Base-by-base conservation (phyloP, 2,797 vertebrate genomes). In the Accipiter minullus region DNA sequence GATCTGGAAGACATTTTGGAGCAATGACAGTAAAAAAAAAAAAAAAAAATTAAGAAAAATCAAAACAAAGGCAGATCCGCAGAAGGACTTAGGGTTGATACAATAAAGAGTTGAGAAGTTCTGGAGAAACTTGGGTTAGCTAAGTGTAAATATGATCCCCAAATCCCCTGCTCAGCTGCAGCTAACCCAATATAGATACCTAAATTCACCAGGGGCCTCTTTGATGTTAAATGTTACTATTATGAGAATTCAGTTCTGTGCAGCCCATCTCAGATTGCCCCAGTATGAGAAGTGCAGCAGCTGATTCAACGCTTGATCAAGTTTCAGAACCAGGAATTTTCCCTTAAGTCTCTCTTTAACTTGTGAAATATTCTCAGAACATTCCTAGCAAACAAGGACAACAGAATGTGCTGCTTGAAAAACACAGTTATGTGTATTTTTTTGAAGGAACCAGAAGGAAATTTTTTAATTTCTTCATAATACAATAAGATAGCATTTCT, bases 321-420 rank as follows among this genome's bases (percentile, higher is more conserved):
- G 52, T 92, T 96, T 93, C 94, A 93, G 62, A 93, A 96, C 79
- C 2, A 81, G 23, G 80, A 75, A 42, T 94, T 93, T 81, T 63
- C n/a, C 23, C 32, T 9, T 42, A 79, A 79, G 32, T 84, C 3
- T 88, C 52, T 71, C 38, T 83, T 89, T 81, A 84, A 68, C 12
- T 75, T 86, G 31, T 60, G 64, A 79, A 86, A 56, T 63, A 50
- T 68, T 86, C 48, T 79, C 59, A 73, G 63, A 86, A 80, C 19
- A 62, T 91, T 86, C 50, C 25, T 32, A 88, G 31, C 15, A 77
- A 88, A 59, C 27, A 59, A 0, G 0, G 14, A 72, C 31, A 89
- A 50, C 13, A 38, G 12, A 53, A 31, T 5, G 15, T 45, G 29
- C 29, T 75, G 16, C 32, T 80, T 79, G 36, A 63, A 80, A 88